Conservation (phyloP, 2,888 invertebrate genomes). For the Camptogramma bilineatum region DNA sequence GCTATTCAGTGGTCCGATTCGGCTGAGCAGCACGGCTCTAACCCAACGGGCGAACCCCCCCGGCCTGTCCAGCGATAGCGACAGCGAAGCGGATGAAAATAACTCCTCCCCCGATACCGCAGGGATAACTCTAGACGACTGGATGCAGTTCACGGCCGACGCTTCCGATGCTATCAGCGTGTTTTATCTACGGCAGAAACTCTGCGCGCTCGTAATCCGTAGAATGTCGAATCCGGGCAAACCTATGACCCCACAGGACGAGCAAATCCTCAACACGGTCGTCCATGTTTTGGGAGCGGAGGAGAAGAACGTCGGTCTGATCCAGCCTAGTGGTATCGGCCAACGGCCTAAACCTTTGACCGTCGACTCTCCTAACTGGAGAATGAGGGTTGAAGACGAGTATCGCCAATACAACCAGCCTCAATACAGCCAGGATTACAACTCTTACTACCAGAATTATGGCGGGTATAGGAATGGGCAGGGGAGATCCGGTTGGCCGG, state of each 20-base stretch:
- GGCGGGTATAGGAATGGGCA: constrained; percentile 57
- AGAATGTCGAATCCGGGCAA: constrained; percentile 86
- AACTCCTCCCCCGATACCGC: constrained; percentile 70
- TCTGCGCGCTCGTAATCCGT: constrained; percentile 88
- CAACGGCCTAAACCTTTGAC: constrained; percentile 90
- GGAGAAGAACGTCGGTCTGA: constrained; percentile 88
- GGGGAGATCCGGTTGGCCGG: constrained; percentile 50
- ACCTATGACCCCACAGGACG: constrained; percentile 86
- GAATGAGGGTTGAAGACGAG: constrained; percentile 61
- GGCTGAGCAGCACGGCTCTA: constrained; percentile 66
- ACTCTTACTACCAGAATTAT: constrained; percentile 60
- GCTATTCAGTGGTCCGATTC: constrained; percentile 90
- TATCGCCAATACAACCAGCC: constrained; percentile 57
- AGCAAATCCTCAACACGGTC: constrained; percentile 88
- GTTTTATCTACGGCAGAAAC: constrained; percentile 89
- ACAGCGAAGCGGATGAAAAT: constrained; percentile 75
- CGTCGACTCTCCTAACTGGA: constrained; percentile 82
- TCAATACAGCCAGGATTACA: constrained; percentile 60
- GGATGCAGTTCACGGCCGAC: constrained; percentile 90
- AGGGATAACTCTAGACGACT: constrained; percentile 88
- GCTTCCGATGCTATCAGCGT: constrained; percentile 88
- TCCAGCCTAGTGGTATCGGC: constrained; percentile 90
- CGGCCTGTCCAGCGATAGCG: constrained; percentile 77
- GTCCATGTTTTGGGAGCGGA: constrained; percentile 89
- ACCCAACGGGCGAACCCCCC: constrained; percentile 78